Base-by-base conservation (phyloP, 2,888 invertebrate genomes). In the Catocala fraxini region DNA sequence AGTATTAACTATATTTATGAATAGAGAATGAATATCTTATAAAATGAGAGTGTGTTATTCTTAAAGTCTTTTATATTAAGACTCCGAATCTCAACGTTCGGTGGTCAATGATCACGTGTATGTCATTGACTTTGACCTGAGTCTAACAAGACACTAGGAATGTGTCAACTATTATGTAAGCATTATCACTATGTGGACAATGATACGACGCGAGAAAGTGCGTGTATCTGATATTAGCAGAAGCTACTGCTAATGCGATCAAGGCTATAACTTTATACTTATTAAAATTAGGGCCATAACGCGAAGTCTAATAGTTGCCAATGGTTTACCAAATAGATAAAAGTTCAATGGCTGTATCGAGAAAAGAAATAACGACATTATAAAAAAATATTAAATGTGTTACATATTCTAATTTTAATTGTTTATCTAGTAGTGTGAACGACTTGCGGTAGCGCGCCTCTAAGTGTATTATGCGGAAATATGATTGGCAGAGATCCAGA, bases 401-500 rank as follows among this genome's bases (percentile, higher is more conserved):
- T 65, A n/a, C n/a, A n/a, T n/a, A 59, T 57, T 63, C 51, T 67
- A 72, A 66, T 63, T 65, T 68, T 65, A 71, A 71, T 73, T 71
- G 71, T 77, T 76, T 73, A 70, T 69, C 63, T 64, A 49, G 25
- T 61, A 51, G 56, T 60, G 63, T 68, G 56, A 57, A 49, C 45
- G 25, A 4, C 3, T 25, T 25, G 25, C 4, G 54, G 52, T 63
- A 59, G 56, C 70, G 71, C 62, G 67, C 63, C 51, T 51, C 51
- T 54, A 51, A 57, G 54, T 78, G 77, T 77, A 77, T 75, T 77
- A 77, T 75, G 80, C 75, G 77, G 71, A 81, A 74, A 79, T 75
- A 79, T 81, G 73, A 74, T 80, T 85, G 85, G 85, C 85, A 65
- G 51, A 11, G 35, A 47, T 77, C 85, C 85, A 84, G 71, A 61